Base-by-base conservation (phyloP, 1,140 invertebrate genomes). In the Cydia amplana region DNA sequence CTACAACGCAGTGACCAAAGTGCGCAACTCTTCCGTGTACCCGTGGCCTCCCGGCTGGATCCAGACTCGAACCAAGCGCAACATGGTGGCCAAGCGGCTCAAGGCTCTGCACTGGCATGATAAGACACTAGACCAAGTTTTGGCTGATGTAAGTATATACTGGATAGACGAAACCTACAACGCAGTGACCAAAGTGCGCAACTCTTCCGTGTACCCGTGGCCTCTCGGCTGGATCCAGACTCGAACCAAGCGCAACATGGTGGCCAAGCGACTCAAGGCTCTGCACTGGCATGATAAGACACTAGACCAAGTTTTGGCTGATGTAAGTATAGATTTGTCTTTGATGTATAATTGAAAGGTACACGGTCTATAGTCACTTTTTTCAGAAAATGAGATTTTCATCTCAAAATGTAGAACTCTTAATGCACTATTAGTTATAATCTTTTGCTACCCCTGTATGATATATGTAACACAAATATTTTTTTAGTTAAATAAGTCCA, bases 131-230 rank as follows among this genome's bases (percentile, higher is more conserved):
- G 95, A 97, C 3, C 95, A 98, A 85, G 97, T 99, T 16, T 96
- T 97, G 77, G 87, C 86, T 77, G 87, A 89, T 85, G 89, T 91
- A 76, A 89, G 90, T 90, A 81, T 99, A 73, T 96, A 96, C 55
- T 99, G 98, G 97, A 92, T 96, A 63, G 96, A 99, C 85, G 92
- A 95, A 25, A 98, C 97, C 0, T 96, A 96, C 76, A 95, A 96
- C 72, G 94, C 95, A 77, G 96, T 98, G 0, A 99, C 98, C 0
- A 96, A 96, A 75, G 94, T 94, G 0, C 94, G 98, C 20, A 97
- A 98, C 91, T 97, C 97, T 0, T 97, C 96, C 2, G 96, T 97
- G 2, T 98, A 98, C 93, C 97, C 98, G 0, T 99, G 98, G 96
- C 98, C 99, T 0, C 89, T 99, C 1, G 98, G 97, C 86, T 93